Evolutionary conservation across 2,888 invertebrate genomes (phyloP), one percentile per base, ranked within the genome.

Genomic region (Oscheius sp.): DNA sequence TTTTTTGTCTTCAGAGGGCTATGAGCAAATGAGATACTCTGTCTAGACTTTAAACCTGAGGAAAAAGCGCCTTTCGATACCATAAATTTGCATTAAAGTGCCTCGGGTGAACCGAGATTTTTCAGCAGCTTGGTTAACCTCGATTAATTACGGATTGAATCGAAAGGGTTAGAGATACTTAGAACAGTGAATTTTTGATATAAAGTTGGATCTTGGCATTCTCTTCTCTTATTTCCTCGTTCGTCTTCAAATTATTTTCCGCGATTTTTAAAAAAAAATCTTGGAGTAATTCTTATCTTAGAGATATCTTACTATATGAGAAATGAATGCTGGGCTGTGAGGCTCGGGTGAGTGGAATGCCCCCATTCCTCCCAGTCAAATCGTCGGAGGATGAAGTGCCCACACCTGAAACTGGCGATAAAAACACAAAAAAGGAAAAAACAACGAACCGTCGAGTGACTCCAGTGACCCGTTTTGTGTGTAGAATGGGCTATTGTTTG

Each of bases 301-400:
- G n/a, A n/a, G n/a, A n/a, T n/a, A n/a, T n/a, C 23, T 27, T 34
- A 37, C 34, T 25, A 25, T 37, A 57, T 15, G 34, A 17, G 42
- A n/a, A 61, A 20, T 61, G 31, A n/a, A 61, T 17, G 17, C 61
- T 42, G 20, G 61, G 61, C 45, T 61, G 61, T 1, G 61, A 61
- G 15, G 42, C 45, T 29, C 45, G 25, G 12, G 61, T 45, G n/a
- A 61, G 29, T 6, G 39, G 45, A 6, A 42, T n/a, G 29, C 45
- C 55, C 23, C 23, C 17, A 34, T 25, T 55, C 12, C 52, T 27
- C 15, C 42, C 42, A 3, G n/a, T 17, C 4, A 17, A n/a, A 15
- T 42, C 42, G 12, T 42, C 15, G 17, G 15, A n/a, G 4, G 42
- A 42, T 3, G 50, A 50, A 25, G 50, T 50, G 50, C 23, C 50